Conservation (phyloP, 2,797 vertebrate genomes). For the Siniperca obscura region DNA sequence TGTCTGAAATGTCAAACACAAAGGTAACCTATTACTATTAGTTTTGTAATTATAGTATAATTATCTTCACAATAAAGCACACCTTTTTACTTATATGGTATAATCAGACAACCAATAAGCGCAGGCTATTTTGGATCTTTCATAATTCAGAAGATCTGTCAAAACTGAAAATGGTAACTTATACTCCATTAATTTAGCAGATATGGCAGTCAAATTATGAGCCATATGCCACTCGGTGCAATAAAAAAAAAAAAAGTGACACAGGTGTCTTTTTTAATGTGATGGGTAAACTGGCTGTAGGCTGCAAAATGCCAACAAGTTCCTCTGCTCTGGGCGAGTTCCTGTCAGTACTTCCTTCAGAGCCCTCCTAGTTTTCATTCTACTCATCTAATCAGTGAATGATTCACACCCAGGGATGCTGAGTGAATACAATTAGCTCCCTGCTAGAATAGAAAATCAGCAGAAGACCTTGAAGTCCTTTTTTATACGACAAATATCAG, state of each 20-base stretch:
- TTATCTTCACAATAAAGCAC: not conserved
- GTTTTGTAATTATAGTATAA: not conserved
- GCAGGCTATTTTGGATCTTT: not conserved
- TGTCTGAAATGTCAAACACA: not conserved
- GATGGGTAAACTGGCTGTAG: conserved; percentile 12
- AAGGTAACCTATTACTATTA: not conserved
- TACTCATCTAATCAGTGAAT: conserved; percentile 51
- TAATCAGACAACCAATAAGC: not conserved
- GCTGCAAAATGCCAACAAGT: conserved; percentile 19
- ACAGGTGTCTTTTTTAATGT: not conserved
- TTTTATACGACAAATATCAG: conserved; percentile 25
- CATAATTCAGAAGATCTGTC: not conserved
- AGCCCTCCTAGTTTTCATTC: conserved; percentile 48
- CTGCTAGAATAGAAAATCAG: conserved; percentile 46
- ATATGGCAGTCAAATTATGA: not conserved
- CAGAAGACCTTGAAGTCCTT: conserved; percentile 34
- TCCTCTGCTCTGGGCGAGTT: conserved; percentile 7
- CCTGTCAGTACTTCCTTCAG: conserved; percentile 25
- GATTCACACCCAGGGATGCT: conserved; percentile 57
- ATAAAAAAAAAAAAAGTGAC: not conserved
- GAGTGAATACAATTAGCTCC: conserved; percentile 69
- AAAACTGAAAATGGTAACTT: not conserved
- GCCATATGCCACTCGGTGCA: not conserved
- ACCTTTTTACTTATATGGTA: no score
- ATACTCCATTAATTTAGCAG: not conserved